Base-by-base conservation (phyloP, 2,888 invertebrate genomes). In the Dryadula phaetusa region DNA sequence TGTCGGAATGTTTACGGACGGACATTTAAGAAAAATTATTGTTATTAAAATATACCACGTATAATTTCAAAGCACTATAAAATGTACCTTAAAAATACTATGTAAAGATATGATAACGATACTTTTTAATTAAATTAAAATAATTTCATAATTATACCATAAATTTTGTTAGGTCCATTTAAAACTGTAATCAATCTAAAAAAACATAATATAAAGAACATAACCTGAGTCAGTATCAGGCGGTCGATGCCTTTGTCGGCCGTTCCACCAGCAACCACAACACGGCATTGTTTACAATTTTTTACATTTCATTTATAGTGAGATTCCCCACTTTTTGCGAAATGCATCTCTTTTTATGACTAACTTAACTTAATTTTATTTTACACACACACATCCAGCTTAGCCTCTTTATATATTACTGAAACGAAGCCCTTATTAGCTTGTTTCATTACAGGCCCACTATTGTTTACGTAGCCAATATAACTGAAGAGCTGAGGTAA, bases 251-350 rank as follows among this genome's bases (percentile, higher is more conserved):
- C 92, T 82, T 81, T 90, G 92, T 77, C 90, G 86, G 76, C 92
- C 91, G 65, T 86, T 91, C 91, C 92, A 92, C 92, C 92, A 92
- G 77, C 92, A 92, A 10, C 92, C 92, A 80, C 92, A 92, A 77
- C 92, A 92, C 72, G 92, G 88, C 92, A 92, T 92, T 77, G 74
- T 67, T 72, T 68, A 70, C 42, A 66, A 64, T 46, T 66, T 28
- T 66, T 66, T 61, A 70, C 73, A 74, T 68, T 40, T 16, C 67
- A 73, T 65, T 52, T 40, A 52, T 62, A 56, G 20, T 12, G 28
- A 54, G 34, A 40, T 28, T 28, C 6, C 54, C 12, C 20, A 53
- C n/a, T 22, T 16, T 46, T 49, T 14, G 6, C 28, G 18, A 60
- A 14, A 28, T 18, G 12, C 32, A 46, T 46, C 28, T 25, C 28